Evolutionary conservation across 2,797 vertebrate genomes (phyloP).

Genomic region (Monodelphis domestica): DNA sequence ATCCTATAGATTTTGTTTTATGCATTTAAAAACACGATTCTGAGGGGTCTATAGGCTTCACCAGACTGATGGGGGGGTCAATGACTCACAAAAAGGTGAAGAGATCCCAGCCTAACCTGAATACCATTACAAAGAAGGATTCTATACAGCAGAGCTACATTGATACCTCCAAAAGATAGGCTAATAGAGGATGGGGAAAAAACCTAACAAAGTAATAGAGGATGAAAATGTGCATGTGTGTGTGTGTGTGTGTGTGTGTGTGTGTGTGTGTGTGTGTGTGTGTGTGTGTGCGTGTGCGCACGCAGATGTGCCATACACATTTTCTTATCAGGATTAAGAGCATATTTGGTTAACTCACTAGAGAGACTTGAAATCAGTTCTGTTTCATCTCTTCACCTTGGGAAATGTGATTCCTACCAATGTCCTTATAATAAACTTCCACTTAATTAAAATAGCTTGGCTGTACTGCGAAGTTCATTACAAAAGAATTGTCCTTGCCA

Average conservation of each 20-base stretch:
- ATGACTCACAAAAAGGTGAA: neutral
- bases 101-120: conserved; percentile 31
- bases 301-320: no score
- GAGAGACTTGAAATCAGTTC: conserved; percentile 25
- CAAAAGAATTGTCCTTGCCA: conserved; percentile 39
- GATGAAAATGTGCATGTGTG: neutral
- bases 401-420: conserved; percentile 35
- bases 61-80: neutral
- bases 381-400: conserved; percentile 36
- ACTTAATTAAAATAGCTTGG: conserved; percentile 38
- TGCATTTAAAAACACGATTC: neutral
- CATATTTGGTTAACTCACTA: conserved; percentile 39
- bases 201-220: no score
- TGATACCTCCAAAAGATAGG: neutral
- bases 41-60: neutral
- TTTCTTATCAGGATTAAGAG: conserved; percentile 50
- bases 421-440: neutral
- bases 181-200: neutral
- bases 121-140: conserved; percentile 38
- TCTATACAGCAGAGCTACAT: neutral
- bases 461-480: conserved; percentile 3
- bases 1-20: neutral
- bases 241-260: neutral
- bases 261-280: no score
- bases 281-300: no score